Evolutionary conservation across 2,113 vertebrate genomes (phyloP).

Genomic region (Chaetodon trifascialis): DNA sequence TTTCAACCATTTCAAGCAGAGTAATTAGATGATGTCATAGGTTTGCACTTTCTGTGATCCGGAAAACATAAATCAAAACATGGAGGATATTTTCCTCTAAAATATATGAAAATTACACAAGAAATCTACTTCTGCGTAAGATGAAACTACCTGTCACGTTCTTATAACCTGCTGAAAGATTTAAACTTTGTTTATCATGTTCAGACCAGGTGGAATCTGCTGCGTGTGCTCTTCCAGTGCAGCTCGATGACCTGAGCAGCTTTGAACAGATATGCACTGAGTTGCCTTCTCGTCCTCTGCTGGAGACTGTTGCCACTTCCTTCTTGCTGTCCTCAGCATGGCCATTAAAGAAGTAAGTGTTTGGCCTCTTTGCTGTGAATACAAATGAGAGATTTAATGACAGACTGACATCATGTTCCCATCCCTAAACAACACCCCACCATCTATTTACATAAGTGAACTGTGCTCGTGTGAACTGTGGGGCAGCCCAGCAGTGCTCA

Average conservation of each 20-base stretch:
- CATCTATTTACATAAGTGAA: slow-evolving; percentile 63
- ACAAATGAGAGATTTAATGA: slow-evolving; percentile 72
- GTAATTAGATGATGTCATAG: slow-evolving; percentile 76
- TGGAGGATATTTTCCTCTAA: neutral
- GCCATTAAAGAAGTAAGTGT: slow-evolving; percentile 52
- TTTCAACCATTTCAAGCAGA: slow-evolving; percentile 50
- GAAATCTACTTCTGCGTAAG: neutral
- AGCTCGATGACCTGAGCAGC: neutral
- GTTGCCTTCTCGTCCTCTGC: slow-evolving; percentile 12
- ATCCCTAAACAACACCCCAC: slow-evolving; percentile 51
- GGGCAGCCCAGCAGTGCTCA: slow-evolving; percentile 14
- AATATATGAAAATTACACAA: neutral
- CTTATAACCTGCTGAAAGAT: neutral
- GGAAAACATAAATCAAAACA: slow-evolving; percentile 50
- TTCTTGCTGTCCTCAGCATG: slow-evolving; percentile 18
- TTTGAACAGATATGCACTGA: neutral
- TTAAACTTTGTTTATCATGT: neutral
- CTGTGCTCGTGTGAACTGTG: slow-evolving; percentile 51
- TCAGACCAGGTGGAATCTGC: neutral
- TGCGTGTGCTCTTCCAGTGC: neutral
- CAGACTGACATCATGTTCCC: slow-evolving; percentile 56
- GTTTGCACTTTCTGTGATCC: slow-evolving; percentile 67
- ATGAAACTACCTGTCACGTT: neutral
- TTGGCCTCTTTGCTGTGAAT: slow-evolving; percentile 56
- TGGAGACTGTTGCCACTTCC: slow-evolving; percentile 13